Base-by-base conservation (phyloP, 2,797 vertebrate species). In the Cynopterus sphinx region DNA sequence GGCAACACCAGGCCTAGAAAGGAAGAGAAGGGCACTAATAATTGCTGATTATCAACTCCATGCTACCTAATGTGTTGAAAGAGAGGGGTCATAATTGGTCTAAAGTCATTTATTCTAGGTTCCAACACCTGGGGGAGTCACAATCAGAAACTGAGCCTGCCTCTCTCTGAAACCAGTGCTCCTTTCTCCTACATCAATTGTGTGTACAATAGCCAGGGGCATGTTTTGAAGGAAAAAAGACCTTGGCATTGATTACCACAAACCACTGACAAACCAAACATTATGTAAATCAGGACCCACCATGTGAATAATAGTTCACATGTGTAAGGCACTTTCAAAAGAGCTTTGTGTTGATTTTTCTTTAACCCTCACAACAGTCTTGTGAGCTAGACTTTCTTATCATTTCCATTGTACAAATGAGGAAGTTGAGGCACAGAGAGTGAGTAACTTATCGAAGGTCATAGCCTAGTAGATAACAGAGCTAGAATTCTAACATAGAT, bases 221-320 rank as follows among this genome's bases (percentile, higher is more conserved):
- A 67, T 63, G 36, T 84, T 95, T 92, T 85, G 67, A 93, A 94
- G 61, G 67, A 85, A 95, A 91, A 94, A 87, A 91, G 93, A 78
- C 92, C 83, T 95, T 82, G 43, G 77, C 90, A 78, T 57, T 79
- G 67, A 79, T 96, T 93, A 82, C 41, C 13, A 73, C 57, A 95
- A 96, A 96, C 94, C 95, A 92, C 92, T 39, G 68, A 95, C 81
- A 97, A 93, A 97, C 77, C 77, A 93, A 91, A 94, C 73, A 86
- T 88, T 95, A 92, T 93, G 77, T 73, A 93, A 96, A 94, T 93
- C 19, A 90, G 87, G 87, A 91, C 67, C 91, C 68, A 87, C 89
- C 91, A 59, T 57, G 21, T 71, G 75, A 93, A 77, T 95, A 96
- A 96, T 97, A 73, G 89, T 39, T 97, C 82, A 77, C 88, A 96